Conservation (phyloP, 2,797 vertebrate genomes). For the Tinamus major region DNA sequence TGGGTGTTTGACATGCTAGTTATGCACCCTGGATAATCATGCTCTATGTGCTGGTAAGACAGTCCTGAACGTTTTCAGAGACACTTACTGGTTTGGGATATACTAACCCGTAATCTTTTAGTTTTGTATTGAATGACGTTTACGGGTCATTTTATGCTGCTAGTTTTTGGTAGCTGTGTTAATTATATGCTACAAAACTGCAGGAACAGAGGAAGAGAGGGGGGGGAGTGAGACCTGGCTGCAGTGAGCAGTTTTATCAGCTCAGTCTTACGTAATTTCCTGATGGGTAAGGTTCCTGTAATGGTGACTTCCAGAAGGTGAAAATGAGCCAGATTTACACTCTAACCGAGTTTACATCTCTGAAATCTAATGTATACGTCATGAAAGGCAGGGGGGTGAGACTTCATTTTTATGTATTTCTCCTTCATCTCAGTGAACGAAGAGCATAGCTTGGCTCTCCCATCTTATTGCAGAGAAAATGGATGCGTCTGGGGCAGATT, state of each 20-base stretch:
- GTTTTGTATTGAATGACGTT: background rate
- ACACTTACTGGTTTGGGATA: background rate
- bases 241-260: background rate
- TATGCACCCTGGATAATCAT: background rate
- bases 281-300: background rate
- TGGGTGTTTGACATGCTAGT: background rate
- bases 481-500: background rate
- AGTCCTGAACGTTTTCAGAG: background rate
- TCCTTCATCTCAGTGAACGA: background rate
- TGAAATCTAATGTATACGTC: background rate
- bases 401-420: background rate
- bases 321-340: slow-evolving; percentile 8
- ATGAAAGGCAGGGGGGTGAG: background rate
- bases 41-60: background rate
- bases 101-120: background rate
- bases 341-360: background rate
- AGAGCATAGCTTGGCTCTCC: background rate
- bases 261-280: background rate
- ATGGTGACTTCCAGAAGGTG: background rate
- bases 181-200: background rate
- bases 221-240: background rate
- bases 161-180: background rate
- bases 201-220: background rate
- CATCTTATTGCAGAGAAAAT: too few species aligned
- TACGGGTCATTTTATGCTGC: background rate